Evolutionary conservation across 2,888 invertebrate genomes (phyloP).

Genomic region (Rotaria socialis): DNA sequence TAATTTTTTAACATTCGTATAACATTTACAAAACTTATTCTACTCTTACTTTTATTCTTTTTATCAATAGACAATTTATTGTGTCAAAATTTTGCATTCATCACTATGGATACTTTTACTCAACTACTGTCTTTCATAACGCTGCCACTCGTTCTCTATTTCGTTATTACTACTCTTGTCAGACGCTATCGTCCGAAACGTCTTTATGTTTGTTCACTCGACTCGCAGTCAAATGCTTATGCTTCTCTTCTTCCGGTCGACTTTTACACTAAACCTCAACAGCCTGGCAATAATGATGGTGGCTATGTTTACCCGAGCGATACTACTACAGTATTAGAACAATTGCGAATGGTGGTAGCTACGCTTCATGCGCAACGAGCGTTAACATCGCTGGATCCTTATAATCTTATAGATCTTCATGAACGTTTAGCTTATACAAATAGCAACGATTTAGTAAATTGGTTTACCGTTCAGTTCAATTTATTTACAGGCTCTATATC

Average conservation of each 20-base stretch:
- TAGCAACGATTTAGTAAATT: conserved; percentile 12
- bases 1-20: background rate
- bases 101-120: background rate
- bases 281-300: background rate
- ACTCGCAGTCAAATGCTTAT: background rate
- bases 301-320: background rate
- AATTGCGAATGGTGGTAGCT: background rate
- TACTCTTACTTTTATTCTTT: background rate
- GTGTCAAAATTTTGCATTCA: background rate
- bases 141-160: background rate
- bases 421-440: conserved; percentile 27
- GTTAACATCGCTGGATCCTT: background rate
- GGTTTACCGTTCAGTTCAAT: conserved; percentile 34
- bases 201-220: background rate
- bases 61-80: background rate
- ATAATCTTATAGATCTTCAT: conserved; percentile 3
- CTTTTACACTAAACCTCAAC: background rate
- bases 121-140: background rate
- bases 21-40: too few species aligned
- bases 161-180: background rate
- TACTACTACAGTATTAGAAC: background rate
- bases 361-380: background rate
- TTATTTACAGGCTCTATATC: conserved; percentile 12
- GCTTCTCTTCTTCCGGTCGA: background rate
- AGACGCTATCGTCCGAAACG: background rate